Percentiles rank a stretch among this genome's conserved stretches.
Conservation (phyloP, 2,888 invertebrate species). For the Koerneria pararmatus region DNA sequence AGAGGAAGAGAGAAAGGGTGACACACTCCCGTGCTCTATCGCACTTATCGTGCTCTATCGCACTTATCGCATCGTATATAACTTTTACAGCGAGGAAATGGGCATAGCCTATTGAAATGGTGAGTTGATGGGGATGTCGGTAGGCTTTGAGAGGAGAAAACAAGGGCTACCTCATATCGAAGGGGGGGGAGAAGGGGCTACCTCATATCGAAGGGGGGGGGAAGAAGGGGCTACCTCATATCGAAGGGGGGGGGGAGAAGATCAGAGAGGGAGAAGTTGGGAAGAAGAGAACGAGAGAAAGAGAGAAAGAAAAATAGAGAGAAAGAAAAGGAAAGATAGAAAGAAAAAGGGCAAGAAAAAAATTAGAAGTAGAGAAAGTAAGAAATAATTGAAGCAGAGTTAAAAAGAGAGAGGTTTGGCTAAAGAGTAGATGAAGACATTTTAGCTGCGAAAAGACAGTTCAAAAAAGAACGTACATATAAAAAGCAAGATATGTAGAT, state of each 20-base stretch:
- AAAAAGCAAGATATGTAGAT: no score
- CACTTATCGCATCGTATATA: not conserved
- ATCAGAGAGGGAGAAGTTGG: not conserved
- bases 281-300: not conserved
- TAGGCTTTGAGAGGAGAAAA: not conserved
- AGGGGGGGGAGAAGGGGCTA: not conserved
- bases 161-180: not conserved
- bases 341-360: not conserved
- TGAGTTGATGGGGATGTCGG: not conserved
- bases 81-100: slow-evolving; percentile 7
- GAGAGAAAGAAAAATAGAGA: not conserved
- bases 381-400: not conserved
- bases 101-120: not conserved
- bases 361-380: not conserved
- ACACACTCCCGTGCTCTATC: slow-evolving; percentile 10
- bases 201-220: not conserved
- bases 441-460: no score
- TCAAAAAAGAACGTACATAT: no score
- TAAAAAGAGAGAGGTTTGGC: not conserved
- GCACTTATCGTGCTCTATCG: not conserved
- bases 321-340: not conserved
- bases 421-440: not conserved
- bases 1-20: slow-evolving; percentile 11
- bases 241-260: not conserved
- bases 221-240: not conserved